Conservation (phyloP, 2,888 invertebrate species). For the Xestia ashworthii region DNA sequence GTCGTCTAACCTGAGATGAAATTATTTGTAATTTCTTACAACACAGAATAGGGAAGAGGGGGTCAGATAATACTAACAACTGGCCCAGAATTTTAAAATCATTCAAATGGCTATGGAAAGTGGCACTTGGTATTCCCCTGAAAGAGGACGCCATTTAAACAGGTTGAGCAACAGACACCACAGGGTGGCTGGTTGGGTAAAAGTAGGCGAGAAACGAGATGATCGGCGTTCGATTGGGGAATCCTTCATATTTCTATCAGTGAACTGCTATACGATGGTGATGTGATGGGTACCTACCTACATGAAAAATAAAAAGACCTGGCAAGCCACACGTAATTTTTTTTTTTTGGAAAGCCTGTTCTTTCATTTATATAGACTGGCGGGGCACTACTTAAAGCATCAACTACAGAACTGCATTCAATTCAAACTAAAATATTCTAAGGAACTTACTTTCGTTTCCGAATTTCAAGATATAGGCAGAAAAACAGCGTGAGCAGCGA, state of each 20-base stretch:
- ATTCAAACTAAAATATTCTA: background rate
- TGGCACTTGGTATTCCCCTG: background rate
- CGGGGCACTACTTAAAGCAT: background rate
- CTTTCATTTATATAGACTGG: background rate
- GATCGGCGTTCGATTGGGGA: background rate
- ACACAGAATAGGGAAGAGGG: background rate
- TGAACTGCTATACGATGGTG: too few relatives aligned
- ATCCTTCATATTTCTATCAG: background rate
- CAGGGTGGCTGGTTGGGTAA: background rate
- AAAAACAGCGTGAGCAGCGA: slow-evolving; percentile 77
- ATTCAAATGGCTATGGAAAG: background rate
- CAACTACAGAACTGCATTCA: background rate
- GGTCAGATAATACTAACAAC: background rate
- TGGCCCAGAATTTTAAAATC: too few relatives aligned
- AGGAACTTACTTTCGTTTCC: slow-evolving; percentile 81
- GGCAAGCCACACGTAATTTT: too few relatives aligned
- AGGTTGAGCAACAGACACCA: background rate
- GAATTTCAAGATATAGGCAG: slow-evolving; percentile 83
- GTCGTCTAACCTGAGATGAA: slow-evolving; percentile 76
- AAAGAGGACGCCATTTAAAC: too few relatives aligned
- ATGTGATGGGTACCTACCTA: too few relatives aligned
- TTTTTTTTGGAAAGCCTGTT: too few relatives aligned
- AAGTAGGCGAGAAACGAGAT: background rate
- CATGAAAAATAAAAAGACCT: too few relatives aligned
- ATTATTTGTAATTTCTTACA: background rate